Base-by-base conservation (phyloP, 2,797 vertebrate species). In the Paguma larvata region DNA sequence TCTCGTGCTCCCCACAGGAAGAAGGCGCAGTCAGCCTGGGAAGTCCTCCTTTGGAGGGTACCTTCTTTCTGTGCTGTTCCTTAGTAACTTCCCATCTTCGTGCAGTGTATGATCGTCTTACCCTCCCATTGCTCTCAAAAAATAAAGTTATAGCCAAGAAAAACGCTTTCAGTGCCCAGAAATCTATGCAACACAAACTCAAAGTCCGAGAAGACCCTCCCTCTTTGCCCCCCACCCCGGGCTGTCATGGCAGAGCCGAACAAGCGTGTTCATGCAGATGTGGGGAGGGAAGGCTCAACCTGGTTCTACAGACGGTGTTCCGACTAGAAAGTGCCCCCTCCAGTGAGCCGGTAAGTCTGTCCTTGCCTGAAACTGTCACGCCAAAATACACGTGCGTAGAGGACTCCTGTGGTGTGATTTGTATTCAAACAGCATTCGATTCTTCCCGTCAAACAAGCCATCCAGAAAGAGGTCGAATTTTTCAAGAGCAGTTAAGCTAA, bases 221-320 rank as follows among this genome's bases (percentile, higher is more conserved):
- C 0, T 59, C 8, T 68, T 15, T 1, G 12, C 48, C 48, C 3
- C 7, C 41, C 6, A 34, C 56, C 30, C 56, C 21, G 38, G 63
- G 38, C 85, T 77, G 27, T n/a, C 8, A 2, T 8, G 56, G 10
- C 38, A 12, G 27, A 41, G 14, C 12, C 21, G 34, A 51, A n/a
- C 8, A 25, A 21, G 27, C 10, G 38, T 15, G 30, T 62, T 51
- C n/a, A 19, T 14, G 6, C 59, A 44, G 41, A 72, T 5, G 2
- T 4, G 34, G 9, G 0, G 15, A 10, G n/a, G 12, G 19, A 7
- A 38, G 10, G 19, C 7, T 12, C 48, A 65, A 1, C 16, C 18
- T 32, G 21, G 11, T 18, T 18, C 73, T 15, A 7, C 0, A 1
- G 0, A 6, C 10, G 10, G 4, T 7, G 19, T 41, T 68, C 41